phyloP scores from a whole-genome alignment of 2,888 invertebrate species.

The Zygogramma bicolorata region DNA sequence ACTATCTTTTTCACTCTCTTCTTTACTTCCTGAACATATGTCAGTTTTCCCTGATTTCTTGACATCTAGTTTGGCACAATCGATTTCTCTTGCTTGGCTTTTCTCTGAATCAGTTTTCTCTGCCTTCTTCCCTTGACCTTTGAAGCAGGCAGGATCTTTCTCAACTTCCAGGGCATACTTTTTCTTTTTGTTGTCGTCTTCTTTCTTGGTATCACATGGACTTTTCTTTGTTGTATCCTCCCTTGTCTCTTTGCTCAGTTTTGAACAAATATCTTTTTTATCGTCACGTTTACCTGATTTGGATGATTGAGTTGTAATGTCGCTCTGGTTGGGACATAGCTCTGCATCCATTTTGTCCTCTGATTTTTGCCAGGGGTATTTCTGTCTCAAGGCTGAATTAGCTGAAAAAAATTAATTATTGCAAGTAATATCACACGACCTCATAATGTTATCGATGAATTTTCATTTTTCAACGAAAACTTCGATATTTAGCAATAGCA shows the following conservation, averaged over 20 bases:
- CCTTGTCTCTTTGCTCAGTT: background rate
- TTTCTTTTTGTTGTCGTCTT: background rate
- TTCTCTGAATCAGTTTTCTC: background rate
- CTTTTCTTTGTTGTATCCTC: background rate
- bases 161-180: background rate
- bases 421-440: no score
- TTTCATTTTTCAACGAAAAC: no score
- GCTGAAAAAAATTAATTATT: no score
- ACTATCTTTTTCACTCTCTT: background rate
- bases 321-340: slow-evolving; percentile 4
- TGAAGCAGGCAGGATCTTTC: background rate
- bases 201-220: background rate
- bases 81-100: background rate
- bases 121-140: background rate
- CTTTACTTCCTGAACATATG: no score
- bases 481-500: no score
- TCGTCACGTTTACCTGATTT: background rate
- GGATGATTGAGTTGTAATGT: background rate
- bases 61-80: background rate
- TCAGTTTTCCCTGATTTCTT: no score
- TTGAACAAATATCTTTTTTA: background rate
- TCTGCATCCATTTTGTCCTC: slow-evolving; percentile 4
- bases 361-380: slow-evolving; percentile 17
- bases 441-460: no score
- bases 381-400: background rate